Evolutionary conservation across 2,113 vertebrate genomes (phyloP).

Genomic region (Xenus cinereus): DNA sequence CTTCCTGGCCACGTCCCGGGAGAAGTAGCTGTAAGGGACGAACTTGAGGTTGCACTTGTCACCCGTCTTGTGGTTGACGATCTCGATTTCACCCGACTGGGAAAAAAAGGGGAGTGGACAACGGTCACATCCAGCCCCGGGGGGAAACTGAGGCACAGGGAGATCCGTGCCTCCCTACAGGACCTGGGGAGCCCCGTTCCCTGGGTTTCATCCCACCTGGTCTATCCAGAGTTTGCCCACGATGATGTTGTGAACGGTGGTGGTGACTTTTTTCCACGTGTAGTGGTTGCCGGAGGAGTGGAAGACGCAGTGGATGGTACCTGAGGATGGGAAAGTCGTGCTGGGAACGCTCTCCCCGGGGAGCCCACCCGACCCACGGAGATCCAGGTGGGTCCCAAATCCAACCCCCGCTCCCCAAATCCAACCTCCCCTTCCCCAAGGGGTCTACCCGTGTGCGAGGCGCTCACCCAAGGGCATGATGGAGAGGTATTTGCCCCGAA

Average conservation of each 20-base stretch:
- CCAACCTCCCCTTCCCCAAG: not conserved
- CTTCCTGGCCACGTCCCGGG: conserved; percentile 93
- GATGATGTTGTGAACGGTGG: conserved; percentile 97
- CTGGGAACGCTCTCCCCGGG: not conserved
- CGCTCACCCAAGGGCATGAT: conserved; percentile 94
- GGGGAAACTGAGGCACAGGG: not conserved
- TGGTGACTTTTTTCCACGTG: conserved; percentile 97
- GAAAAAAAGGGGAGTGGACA: not conserved
- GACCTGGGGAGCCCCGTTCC: not conserved
- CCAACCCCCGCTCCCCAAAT: not conserved
- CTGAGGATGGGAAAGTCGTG: conserved; percentile 39
- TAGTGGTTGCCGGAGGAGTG: conserved; percentile 91
- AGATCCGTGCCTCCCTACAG: too few species aligned
- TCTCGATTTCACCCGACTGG: conserved; percentile 95
- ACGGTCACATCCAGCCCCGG: not conserved
- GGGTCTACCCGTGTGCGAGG: accelerated
- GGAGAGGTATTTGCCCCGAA: conserved; percentile 98
- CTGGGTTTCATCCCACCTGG: conserved; percentile 78
- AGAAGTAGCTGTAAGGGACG: conserved; percentile 97
- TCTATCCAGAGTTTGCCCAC: conserved; percentile 98
- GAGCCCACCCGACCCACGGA: accelerated
- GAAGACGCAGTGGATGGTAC: conserved; percentile 95
- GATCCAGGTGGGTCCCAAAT: accelerated
- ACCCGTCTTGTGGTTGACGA: conserved; percentile 91
- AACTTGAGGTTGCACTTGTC: conserved; percentile 97